phyloP scores from a whole-genome alignment of 1,140 invertebrate genomes.

The Battus philenor region DNA sequence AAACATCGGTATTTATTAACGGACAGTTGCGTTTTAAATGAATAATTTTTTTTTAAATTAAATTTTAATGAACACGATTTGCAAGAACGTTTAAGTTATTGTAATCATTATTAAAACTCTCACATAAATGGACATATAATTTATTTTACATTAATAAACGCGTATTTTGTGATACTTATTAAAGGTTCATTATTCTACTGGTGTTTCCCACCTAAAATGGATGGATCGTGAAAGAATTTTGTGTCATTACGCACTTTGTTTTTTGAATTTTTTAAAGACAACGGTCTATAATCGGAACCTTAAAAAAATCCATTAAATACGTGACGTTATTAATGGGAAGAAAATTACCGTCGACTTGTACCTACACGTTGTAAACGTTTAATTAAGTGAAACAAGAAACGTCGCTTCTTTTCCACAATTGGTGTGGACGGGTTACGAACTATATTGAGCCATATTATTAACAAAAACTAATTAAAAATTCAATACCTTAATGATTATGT shows the following conservation, averaged over 20 bases:
- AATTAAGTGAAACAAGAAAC: slow-evolving; percentile 3
- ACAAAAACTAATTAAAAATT: slow-evolving; percentile 23
- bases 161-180: not conserved
- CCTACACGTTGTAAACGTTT: slow-evolving; percentile 2
- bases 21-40: too few relatives aligned
- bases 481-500: slow-evolving; percentile 28
- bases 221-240: not conserved
- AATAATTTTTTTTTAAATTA: too few relatives aligned
- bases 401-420: slow-evolving; percentile 13
- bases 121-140: not conserved
- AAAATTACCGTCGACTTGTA: not conserved
- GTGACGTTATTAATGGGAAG: not conserved
- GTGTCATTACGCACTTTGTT: not conserved
- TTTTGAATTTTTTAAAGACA: not conserved
- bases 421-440: slow-evolving; percentile 13
- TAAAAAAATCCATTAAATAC: slow-evolving; percentile 1
- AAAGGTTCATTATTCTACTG: too few relatives aligned
- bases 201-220: not conserved
- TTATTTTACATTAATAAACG: not conserved
- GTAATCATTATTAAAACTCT: not conserved
- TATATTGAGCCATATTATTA: slow-evolving; percentile 25
- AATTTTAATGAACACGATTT: too few relatives aligned
- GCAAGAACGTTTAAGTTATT: too few relatives aligned
- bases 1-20: too few relatives aligned
- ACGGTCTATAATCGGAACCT: not conserved